phyloP scores from a whole-genome alignment of 2,113 vertebrate genomes.

The Perognathus longimembris region DNA sequence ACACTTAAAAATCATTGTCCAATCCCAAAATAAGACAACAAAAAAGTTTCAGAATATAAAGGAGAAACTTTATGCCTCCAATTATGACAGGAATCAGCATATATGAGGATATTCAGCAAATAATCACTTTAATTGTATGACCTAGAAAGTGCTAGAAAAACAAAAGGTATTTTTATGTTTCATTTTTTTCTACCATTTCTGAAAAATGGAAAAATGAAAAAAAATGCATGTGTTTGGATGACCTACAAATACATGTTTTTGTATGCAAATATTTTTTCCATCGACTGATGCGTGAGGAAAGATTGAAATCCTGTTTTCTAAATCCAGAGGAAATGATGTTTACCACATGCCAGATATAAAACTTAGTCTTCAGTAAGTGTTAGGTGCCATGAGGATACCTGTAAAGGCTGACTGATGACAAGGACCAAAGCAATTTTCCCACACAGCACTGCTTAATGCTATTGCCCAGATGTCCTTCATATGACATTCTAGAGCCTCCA shows the following conservation, averaged over 20 bases:
- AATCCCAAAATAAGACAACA: background rate
- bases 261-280: conserved; percentile 39
- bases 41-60: background rate
- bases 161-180: background rate
- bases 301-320: background rate
- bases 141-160: background rate
- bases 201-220: background rate
- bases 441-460: background rate
- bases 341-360: background rate
- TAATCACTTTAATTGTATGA: background rate
- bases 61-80: background rate
- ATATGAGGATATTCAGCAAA: background rate
- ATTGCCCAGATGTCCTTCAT: conserved; percentile 42
- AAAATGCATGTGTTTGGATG: conserved; percentile 24
- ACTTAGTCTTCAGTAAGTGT: conserved; percentile 21
- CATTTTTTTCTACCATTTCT: conserved; percentile 24
- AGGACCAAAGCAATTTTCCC: conserved; percentile 6
- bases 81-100: background rate
- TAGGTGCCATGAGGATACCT: background rate
- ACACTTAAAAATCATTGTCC: background rate
- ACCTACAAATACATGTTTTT: conserved; percentile 11
- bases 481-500: conserved; percentile 51
- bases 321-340: background rate
- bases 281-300: background rate
- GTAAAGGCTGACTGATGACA: conserved; percentile 50